Percentiles rank a stretch among this genome's conserved stretches.
Evolutionary conservation across 2,113 vertebrate genomes (phyloP).

Genomic region (Nycticryphes semicollaris): DNA sequence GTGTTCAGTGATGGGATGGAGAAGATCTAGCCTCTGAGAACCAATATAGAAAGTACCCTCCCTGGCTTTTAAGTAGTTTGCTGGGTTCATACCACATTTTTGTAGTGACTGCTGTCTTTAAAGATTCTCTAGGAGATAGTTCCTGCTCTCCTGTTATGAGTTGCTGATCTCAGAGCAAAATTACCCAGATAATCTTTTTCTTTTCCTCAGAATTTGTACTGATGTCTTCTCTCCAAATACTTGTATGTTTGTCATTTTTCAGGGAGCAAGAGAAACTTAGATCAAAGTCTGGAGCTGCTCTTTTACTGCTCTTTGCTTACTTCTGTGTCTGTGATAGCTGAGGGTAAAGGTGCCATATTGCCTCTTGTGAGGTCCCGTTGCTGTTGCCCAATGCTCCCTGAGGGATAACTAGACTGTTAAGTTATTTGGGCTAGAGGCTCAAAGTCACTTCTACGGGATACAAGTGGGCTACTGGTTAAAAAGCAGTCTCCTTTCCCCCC

Average conservation of each 20-base stretch:
- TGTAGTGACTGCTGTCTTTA: neutral
- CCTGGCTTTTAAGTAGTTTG: neutral
- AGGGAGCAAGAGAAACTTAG: neutral
- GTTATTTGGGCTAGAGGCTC: neutral
- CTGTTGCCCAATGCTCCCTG: neutral
- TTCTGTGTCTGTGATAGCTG: neutral
- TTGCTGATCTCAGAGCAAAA: neutral
- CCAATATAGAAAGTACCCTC: neutral
- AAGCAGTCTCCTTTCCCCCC: neutral
- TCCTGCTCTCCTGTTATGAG: accelerated
- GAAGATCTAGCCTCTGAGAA: neutral
- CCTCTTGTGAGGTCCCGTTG: neutral
- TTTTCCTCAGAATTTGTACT: neutral
- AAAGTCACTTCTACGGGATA: neutral
- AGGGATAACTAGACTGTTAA: neutral
- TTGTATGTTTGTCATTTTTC: neutral
- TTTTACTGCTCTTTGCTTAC: neutral
- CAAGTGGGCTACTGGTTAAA: neutral
- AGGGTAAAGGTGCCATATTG: neutral
- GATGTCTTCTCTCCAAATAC: neutral
- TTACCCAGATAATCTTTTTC: neutral
- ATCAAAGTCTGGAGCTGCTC: neutral
- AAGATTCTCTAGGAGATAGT: neutral
- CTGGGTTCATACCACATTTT: accelerated
- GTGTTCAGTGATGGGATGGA: neutral